A percentile compares a stretch with the other conserved stretches of the same genome.
These are phyloP conservation scores for Colinus virginianus DNA, from an alignment of 2,113 vertebrate genomes.

Conservation along the genomic window DNA sequence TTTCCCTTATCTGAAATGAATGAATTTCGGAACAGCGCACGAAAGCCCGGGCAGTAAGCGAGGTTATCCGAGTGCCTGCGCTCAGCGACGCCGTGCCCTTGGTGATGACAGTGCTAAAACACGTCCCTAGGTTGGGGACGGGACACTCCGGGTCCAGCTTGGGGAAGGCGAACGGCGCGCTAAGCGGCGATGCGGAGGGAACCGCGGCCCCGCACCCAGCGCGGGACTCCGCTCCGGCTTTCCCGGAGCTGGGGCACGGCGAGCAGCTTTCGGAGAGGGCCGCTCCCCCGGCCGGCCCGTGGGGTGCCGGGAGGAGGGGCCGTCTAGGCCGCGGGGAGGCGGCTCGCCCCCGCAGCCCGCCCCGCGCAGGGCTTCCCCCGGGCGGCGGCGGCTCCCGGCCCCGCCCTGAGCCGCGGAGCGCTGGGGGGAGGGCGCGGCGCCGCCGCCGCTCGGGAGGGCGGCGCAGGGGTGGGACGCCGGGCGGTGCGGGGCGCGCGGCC, in stretches of 20 bases:
- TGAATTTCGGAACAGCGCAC: background rate
- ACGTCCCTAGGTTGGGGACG: no score
- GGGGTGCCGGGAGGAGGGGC: background rate
- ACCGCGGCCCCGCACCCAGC: accelerated
- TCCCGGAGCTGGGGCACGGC: no score
- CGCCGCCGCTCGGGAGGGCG: background rate
- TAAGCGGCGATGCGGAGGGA: background rate
- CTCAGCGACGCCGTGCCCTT: background rate
- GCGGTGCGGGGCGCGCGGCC: slow-evolving; percentile 50
- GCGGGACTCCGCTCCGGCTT: no score
- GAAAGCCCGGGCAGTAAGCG: background rate
- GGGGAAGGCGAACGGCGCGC: accelerated
- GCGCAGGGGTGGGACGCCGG: slow-evolving; percentile 15
- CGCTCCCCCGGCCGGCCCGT: background rate
- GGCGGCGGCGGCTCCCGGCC: background rate
- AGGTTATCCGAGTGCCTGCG: background rate
- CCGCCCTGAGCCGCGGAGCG: background rate
- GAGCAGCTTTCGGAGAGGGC: background rate
- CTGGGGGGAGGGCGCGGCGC: background rate
- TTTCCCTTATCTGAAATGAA: background rate
- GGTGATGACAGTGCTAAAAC: background rate
- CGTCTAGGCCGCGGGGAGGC: background rate
- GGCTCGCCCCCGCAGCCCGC: background rate
- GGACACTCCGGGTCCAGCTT: accelerated
- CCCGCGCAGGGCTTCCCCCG: background rate